A percentile compares a stretch with the other conserved stretches of the same genome.
Evolutionary conservation across 2,113 vertebrate genomes (phyloP).

Genomic region (Gopherus flavomarginatus): DNA sequence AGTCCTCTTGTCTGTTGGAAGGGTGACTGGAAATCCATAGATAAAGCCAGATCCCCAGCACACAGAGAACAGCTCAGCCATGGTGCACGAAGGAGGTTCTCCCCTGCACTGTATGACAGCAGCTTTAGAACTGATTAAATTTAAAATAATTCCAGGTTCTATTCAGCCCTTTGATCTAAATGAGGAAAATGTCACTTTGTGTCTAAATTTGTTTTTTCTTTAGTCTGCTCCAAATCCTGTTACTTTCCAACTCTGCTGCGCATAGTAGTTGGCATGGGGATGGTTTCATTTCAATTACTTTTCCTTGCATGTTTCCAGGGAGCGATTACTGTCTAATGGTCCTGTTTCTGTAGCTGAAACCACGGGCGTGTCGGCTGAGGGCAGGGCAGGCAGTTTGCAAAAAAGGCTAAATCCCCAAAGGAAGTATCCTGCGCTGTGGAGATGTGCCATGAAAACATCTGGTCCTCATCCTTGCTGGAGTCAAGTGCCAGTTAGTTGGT

Average conservation of each 20-base stretch:
- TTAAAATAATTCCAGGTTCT: neutral
- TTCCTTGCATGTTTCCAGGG: neutral
- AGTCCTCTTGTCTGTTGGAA: neutral
- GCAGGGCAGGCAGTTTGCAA: neutral
- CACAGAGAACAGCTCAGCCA: neutral
- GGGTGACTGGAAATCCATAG: neutral
- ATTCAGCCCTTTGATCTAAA: neutral
- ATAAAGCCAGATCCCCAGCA: neutral
- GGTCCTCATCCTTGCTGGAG: neutral
- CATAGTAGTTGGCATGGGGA: neutral
- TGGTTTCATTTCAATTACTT: neutral
- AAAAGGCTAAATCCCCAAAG: neutral
- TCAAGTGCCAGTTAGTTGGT: neutral
- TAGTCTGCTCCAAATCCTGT: neutral
- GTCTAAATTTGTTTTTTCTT: too few relatives aligned
- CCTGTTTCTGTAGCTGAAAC: neutral
- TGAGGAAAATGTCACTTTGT: neutral
- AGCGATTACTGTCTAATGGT: neutral
- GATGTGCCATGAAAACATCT: neutral
- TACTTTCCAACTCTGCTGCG: neutral
- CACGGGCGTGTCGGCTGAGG: neutral
- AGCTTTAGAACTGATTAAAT: neutral
- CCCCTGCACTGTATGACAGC: neutral
- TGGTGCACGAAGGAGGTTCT: neutral
- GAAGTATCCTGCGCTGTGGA: neutral